Evolutionary conservation across 1,140 invertebrate genomes (phyloP), one percentile per base, ranked within the genome.

Genomic region (Drosophila sproati): DNA sequence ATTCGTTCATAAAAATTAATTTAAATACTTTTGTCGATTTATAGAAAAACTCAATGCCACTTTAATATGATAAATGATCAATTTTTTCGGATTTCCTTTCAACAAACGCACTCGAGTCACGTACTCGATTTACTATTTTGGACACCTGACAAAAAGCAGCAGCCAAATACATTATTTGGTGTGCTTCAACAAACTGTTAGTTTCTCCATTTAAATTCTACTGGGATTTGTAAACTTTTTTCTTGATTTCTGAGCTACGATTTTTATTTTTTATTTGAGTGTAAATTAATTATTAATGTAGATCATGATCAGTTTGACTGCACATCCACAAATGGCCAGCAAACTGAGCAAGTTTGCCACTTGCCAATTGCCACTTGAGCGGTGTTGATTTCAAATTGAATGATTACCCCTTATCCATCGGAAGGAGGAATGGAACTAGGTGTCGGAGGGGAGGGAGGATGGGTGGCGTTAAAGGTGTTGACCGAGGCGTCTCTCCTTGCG

Each of bases 371-470:
- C 79, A 71, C 75, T 73, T 67, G 73, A 47, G 60, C 45, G 39
- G 62, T 66, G 62, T 66, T 20, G 39, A 55, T 37, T 54, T 87
- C 54, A 67, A 87, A 87, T 87, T 87, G 82, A 87, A 83, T 87
- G 81, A 87, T 87, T 88, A 82, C 50, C 63, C 50, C 54, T 56
- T 12, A 35, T 12, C n/a, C 35, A 50, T 35, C n/a, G 12, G 51
- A 34, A 32, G 60, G 6, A 29, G 59, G 12, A 32, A 34, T 51
- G 45, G 31, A 50, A 29, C 4, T 0, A 62, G 52, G 34, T 29
- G 59, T 20, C 7, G 39, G 50, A 39, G 63, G 29, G 50, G n/a
- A 1, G 12, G 5, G 35, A 74, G 8, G 34, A 45, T 48, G 57
- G 37, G 57, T 39, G 3, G 37, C 10, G 34, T 39, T 7, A 28